These are phyloP conservation scores for Rhynchopsitta pachyrhyncha DNA, from an alignment of 2,113 vertebrate species.

Conservation along the genomic window DNA sequence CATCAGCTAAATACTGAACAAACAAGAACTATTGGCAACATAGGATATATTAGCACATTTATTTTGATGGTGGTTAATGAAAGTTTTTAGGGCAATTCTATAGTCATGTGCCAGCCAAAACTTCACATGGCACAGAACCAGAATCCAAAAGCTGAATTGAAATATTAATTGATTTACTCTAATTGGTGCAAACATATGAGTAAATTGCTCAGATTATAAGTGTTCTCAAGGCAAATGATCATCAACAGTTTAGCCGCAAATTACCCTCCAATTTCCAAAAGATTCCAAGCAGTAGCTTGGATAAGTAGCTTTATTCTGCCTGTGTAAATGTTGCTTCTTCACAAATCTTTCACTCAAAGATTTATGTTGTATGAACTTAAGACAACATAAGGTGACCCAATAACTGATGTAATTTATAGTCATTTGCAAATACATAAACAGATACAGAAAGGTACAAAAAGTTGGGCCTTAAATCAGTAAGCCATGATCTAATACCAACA, in stretches of 20 bases:
- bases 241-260: not conserved
- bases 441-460: not conserved
- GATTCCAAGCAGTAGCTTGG: not conserved
- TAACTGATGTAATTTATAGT: not conserved
- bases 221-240: not conserved
- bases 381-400: not conserved
- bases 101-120: not conserved
- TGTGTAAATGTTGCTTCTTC: not conserved
- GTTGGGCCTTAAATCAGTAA: not conserved
- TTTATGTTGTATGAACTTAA: not conserved
- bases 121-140: not conserved
- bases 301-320: not conserved
- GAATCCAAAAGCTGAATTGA: not conserved
- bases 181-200: not conserved
- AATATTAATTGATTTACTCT: not conserved
- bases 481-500: not conserved
- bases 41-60: not conserved
- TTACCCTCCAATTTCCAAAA: not conserved
- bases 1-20: not conserved
- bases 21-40: not conserved
- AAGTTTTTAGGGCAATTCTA: not conserved
- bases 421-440: not conserved
- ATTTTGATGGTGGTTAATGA: not conserved
- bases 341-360: not conserved
- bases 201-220: not conserved